phyloP scores from a whole-genome alignment of 2,888 invertebrate genomes.

The Stramonita haemastoma region DNA sequence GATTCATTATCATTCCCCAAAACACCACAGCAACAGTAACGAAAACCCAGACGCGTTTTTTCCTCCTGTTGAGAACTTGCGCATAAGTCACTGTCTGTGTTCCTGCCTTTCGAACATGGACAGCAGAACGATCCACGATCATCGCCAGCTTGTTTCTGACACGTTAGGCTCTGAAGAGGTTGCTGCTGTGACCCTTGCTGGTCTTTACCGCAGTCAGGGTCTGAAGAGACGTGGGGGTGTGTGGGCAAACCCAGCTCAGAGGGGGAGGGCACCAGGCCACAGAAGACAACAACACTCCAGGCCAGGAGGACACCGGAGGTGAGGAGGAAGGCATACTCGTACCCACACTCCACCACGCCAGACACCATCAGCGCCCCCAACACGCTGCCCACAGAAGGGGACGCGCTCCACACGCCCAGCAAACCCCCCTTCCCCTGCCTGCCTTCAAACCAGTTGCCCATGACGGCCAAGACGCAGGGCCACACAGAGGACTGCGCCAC shows the following conservation, averaged over 20 bases:
- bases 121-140: too few species aligned
- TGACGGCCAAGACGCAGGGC: conserved; percentile 79
- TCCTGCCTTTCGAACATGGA: too few species aligned
- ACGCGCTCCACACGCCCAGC: conserved; percentile 79
- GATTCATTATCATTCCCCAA: too few species aligned
- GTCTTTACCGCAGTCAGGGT: too few species aligned
- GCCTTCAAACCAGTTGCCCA: conserved; percentile 80
- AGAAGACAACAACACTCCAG: conserved; percentile 75
- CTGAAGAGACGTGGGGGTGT: neutral
- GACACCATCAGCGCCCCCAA: conserved; percentile 78
- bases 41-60: too few species aligned
- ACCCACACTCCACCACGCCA: conserved; percentile 77
- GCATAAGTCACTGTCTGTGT: too few species aligned
- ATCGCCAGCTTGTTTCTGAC: too few species aligned
- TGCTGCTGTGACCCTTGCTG: too few species aligned
- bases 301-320: conserved; percentile 76
- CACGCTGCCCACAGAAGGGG: conserved; percentile 80
- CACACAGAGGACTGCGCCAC: conserved; percentile 79
- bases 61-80: too few species aligned
- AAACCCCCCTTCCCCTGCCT: conserved; percentile 78
- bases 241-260: conserved; percentile 71
- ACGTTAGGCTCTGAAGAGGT: too few species aligned
- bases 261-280: conserved; percentile 76
- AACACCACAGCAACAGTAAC: too few species aligned
- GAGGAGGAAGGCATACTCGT: conserved; percentile 79